phyloP scores from a whole-genome alignment of 2,888 invertebrate genomes.

The Atethmia centrago region DNA sequence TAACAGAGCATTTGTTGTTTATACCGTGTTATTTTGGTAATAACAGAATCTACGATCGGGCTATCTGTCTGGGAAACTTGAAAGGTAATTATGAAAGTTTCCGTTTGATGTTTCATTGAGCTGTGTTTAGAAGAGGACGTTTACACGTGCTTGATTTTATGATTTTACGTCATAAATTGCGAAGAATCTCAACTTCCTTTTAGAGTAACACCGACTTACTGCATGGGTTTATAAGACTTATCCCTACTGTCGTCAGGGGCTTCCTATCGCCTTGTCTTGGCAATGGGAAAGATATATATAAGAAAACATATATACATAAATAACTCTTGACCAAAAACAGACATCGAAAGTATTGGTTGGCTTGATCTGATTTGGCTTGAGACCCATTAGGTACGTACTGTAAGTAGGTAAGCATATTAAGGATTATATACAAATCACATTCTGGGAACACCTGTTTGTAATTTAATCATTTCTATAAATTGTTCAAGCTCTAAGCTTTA shows the following conservation, averaged over 20 bases:
- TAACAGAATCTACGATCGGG: constrained; percentile 10
- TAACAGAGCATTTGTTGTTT: constrained; percentile 23
- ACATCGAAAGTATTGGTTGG: not conserved
- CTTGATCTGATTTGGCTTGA: not conserved
- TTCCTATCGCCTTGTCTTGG: not conserved
- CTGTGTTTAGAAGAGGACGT: not conserved
- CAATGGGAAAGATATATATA: not conserved
- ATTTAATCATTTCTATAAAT: not conserved
- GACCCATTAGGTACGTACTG: too few relatives aligned
- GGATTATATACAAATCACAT: not conserved
- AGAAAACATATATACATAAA: not conserved
- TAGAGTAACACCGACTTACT: not conserved
- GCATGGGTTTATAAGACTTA: not conserved
- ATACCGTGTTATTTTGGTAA: constrained; percentile 8
- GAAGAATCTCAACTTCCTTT: not conserved
- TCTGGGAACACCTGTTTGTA: not conserved
- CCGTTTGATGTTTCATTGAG: not conserved
- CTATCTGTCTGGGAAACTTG: not conserved
- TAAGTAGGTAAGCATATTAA: not conserved
- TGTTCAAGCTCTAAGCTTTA: not conserved
- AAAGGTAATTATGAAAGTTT: constrained; percentile 20
- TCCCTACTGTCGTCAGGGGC: not conserved
- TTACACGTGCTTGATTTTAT: constrained; percentile 7
- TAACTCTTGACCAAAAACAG: not conserved
- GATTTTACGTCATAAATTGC: not conserved